Evolutionary conservation across 2,113 vertebrate genomes (phyloP).

Genomic region (Platycercus adscitus): DNA sequence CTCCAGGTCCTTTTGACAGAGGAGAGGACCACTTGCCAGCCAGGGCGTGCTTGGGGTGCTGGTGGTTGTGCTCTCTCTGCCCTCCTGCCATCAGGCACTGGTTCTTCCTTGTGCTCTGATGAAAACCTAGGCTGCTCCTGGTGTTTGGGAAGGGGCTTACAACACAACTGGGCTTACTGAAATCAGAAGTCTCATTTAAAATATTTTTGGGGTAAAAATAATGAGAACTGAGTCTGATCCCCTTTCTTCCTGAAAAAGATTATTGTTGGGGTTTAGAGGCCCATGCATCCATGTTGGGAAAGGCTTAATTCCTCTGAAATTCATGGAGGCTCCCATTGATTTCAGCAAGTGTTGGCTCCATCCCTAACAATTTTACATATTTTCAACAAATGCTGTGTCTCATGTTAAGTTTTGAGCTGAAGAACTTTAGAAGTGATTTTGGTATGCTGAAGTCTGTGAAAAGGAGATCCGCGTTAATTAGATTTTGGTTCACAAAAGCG

Average conservation of each 20-base stretch:
- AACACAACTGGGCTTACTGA: background rate
- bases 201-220: background rate
- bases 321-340: background rate
- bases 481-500: background rate
- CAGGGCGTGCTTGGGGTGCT: background rate
- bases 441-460: background rate
- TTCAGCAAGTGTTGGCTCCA: background rate
- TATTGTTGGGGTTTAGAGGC: background rate
- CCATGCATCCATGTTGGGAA: background rate
- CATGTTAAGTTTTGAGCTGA: background rate
- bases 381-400: background rate
- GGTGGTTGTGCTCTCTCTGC: background rate
- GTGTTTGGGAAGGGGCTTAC: background rate
- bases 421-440: background rate
- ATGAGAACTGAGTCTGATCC: background rate
- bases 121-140: background rate
- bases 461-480: slow-evolving; percentile 14
- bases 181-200: background rate
- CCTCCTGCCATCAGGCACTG: background rate
- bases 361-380: background rate
- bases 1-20: background rate
- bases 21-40: background rate
- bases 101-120: background rate
- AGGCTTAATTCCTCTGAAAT: background rate
- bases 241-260: background rate